These are phyloP conservation scores for Calosoma granatense DNA, from an alignment of 1,140 invertebrate genomes.

Conservation along the genomic window DNA sequence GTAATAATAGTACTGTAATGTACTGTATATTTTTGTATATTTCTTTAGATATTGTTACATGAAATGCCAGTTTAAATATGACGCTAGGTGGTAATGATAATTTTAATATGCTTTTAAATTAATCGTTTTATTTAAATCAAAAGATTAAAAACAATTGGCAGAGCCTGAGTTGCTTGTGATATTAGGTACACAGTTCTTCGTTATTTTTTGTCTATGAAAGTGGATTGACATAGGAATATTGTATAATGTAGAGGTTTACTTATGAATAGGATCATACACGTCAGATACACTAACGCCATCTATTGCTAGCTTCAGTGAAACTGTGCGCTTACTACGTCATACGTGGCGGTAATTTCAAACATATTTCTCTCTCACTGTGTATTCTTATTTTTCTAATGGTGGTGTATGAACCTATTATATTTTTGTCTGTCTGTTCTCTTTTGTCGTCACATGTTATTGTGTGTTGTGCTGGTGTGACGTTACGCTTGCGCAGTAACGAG, in stretches of 20 bases:
- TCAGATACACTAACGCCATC: no score
- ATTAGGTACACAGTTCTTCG: no score
- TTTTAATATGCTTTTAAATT: no score
- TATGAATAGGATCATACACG: no score
- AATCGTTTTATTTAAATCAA: no score
- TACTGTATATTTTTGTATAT: not conserved
- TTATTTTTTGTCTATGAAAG: no score
- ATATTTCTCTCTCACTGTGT: not conserved
- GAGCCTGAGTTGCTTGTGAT: no score
- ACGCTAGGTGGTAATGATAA: not conserved
- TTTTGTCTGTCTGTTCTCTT: conserved; percentile 2
- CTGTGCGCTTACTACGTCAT: no score
- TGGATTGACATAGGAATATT: no score
- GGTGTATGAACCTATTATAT: not conserved
- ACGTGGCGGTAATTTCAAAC: not conserved
- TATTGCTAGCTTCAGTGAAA: no score
- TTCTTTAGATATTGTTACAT: not conserved
- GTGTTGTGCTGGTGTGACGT: conserved; percentile 17
- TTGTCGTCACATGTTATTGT: conserved; percentile 9
- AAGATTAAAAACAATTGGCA: no score
- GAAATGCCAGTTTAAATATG: not conserved
- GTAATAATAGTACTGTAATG: not conserved
- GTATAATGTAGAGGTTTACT: no score
- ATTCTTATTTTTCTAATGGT: not conserved
- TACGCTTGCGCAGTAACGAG: conserved; percentile 30